Conservation (phyloP, 1,140 invertebrate species). For the Holcopasites calliopsidis region DNA sequence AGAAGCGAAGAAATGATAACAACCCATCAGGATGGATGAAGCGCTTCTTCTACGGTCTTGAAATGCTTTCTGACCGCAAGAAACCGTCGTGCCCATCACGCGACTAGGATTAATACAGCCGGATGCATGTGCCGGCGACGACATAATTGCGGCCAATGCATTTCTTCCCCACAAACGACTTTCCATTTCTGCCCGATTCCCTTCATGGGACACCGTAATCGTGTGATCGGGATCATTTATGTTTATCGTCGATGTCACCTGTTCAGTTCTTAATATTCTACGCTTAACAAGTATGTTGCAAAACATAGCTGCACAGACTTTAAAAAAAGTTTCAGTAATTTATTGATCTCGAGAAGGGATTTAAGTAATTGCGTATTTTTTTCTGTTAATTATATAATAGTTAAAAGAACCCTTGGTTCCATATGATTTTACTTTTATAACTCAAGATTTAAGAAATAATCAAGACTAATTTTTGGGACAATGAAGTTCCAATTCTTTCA, state of each 20-base stretch:
- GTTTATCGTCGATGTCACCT: neutral
- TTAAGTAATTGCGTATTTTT: no score
- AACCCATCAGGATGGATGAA: conserved; percentile 8
- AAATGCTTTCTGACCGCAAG: conserved; percentile 15
- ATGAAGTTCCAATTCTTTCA: no score
- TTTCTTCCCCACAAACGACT: conserved; percentile 37
- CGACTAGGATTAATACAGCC: conserved; percentile 29
- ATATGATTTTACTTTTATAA: no score
- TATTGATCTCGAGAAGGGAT: no score
- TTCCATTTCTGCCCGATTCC: conserved; percentile 11
- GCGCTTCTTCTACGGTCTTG: conserved; percentile 15
- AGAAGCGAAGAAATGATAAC: conserved; percentile 21
- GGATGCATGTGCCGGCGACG: conserved; percentile 15
- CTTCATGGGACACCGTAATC: neutral
- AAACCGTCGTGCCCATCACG: conserved; percentile 12
- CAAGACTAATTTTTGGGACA: no score
- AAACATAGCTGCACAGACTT: no score
- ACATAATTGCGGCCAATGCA: conserved; percentile 9
- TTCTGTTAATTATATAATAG: no score
- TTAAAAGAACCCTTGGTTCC: no score
- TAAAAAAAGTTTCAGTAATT: no score
- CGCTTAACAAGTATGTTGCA: no score
- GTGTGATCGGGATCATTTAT: neutral
- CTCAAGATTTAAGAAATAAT: no score
- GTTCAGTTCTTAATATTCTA: neutral